Conservation (phyloP, 2,888 invertebrate genomes). For the Drosophila imparisetae region DNA sequence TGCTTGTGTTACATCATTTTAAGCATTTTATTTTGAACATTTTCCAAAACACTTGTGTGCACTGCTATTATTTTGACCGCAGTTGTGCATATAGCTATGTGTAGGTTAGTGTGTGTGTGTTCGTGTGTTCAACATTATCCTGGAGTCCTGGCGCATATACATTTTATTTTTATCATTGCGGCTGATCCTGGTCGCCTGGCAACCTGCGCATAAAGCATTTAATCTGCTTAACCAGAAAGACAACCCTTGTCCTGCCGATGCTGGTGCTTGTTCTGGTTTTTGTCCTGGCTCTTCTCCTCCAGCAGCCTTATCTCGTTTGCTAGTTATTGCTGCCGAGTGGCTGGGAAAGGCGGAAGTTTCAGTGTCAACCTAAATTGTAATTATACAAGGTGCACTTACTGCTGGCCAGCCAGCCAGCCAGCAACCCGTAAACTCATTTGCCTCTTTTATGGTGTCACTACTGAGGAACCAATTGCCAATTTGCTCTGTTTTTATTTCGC, state of each 20-base stretch:
- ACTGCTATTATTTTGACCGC: background rate
- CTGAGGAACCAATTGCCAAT: constrained; percentile 33
- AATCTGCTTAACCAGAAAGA: constrained; percentile 66
- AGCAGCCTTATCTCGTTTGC: constrained; percentile 31
- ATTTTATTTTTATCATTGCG: constrained; percentile 66
- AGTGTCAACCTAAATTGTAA: constrained; percentile 55
- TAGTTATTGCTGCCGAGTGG: constrained; percentile 14
- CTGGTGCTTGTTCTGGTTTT: background rate
- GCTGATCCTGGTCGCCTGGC: constrained; percentile 71
- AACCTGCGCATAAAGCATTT: constrained; percentile 61
- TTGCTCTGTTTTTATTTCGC: constrained; percentile 18
- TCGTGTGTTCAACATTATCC: background rate
- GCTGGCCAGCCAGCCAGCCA: constrained; percentile 28
- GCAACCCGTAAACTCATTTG: constrained; percentile 11
- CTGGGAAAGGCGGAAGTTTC: background rate
- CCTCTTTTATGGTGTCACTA: constrained; percentile 28
- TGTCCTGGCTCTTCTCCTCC: constrained; percentile 3
- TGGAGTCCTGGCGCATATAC: constrained; percentile 18
- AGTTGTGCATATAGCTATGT: background rate
- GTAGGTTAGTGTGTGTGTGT: background rate
- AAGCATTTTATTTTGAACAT: background rate
- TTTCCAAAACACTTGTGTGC: background rate
- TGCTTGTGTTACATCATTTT: background rate
- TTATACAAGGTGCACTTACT: constrained; percentile 45
- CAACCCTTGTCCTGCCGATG: background rate